Evolutionary conservation across 2,888 invertebrate genomes (phyloP).

Genomic region (Steinernema scapterisci): DNA sequence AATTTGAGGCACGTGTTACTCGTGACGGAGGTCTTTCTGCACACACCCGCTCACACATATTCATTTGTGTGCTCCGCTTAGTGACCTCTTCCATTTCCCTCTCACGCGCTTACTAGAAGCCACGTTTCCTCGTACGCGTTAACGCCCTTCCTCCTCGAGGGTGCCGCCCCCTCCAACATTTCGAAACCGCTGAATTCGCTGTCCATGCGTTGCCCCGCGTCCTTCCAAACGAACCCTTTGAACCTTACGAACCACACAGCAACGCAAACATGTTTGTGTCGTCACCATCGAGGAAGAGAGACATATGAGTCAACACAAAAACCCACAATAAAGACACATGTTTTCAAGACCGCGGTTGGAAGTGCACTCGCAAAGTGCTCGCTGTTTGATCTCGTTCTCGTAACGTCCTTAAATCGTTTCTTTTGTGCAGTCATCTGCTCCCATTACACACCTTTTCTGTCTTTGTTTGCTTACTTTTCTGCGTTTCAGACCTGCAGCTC

Average conservation of each 20-base stretch:
- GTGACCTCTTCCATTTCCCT: neutral
- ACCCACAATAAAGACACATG: too few relatives aligned
- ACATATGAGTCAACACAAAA: too few relatives aligned
- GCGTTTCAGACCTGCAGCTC: constrained; percentile 1
- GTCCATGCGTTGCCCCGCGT: neutral
- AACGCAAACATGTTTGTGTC: too few relatives aligned
- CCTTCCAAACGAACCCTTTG: neutral
- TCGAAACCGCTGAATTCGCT: neutral
- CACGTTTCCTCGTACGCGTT: constrained; percentile 6
- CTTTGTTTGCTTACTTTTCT: neutral
- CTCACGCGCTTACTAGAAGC: neutral
- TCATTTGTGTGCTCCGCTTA: neutral
- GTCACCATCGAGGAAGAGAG: too few relatives aligned
- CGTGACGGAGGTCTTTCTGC: neutral
- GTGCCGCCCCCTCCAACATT: constrained; percentile 9
- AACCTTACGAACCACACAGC: neutral
- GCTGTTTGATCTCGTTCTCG: too few relatives aligned
- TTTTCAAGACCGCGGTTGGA: too few relatives aligned
- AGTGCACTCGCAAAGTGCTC: too few relatives aligned
- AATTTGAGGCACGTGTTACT: neutral
- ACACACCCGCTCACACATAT: neutral
- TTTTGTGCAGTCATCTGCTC: too few relatives aligned
- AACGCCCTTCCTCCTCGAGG: neutral
- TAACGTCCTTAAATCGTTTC: too few relatives aligned
- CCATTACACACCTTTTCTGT: too few relatives aligned